Conservation (phyloP, 2,797 vertebrate genomes). For the Hafferia zeledoni region DNA sequence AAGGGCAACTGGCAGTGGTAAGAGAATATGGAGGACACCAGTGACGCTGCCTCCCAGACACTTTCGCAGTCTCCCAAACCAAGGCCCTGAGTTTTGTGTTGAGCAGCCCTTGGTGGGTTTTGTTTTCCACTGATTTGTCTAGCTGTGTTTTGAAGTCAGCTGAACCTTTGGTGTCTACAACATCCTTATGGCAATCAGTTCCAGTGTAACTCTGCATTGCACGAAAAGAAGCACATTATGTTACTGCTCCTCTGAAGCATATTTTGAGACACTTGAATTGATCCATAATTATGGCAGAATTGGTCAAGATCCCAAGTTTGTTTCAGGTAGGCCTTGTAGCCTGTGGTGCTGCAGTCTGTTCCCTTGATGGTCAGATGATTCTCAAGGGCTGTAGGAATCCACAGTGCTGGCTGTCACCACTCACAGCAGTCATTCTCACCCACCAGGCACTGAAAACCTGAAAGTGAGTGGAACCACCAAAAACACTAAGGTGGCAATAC, state of each 20-base stretch:
- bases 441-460: rapidly evolving
- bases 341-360: rapidly evolving
- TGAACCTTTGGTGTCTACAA: background rate
- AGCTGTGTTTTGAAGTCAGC: background rate
- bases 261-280: background rate
- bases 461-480: background rate
- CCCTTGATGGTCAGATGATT: background rate
- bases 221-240: background rate
- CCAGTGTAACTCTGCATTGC: background rate
- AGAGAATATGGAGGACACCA: background rate
- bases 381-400: background rate
- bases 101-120: background rate
- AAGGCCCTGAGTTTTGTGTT: background rate
- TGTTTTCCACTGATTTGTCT: background rate
- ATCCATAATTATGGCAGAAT: background rate
- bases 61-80: background rate
- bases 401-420: background rate
- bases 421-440: background rate
- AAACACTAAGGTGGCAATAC: background rate
- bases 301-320: background rate
- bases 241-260: background rate
- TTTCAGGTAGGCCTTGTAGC: background rate
- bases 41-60: background rate
- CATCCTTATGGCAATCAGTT: background rate
- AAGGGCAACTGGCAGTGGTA: background rate